These are phyloP conservation scores for Brienomyrus brachyistius DNA, from an alignment of 2,113 vertebrate species.

Conservation along the genomic window DNA sequence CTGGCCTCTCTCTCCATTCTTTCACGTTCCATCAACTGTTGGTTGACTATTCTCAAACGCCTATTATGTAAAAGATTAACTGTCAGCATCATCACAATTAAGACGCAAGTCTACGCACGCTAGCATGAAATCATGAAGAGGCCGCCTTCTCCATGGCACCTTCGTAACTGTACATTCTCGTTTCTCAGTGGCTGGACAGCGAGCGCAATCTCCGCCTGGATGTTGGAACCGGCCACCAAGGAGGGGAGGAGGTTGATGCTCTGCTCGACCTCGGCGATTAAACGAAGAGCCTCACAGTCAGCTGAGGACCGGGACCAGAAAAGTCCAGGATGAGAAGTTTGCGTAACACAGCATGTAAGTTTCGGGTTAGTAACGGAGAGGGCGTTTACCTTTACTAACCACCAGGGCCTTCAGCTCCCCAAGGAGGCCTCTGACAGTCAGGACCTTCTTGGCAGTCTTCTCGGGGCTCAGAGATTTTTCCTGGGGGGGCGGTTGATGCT, in stretches of 20 bases:
- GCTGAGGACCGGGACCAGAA: slow-evolving; percentile 27
- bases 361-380: neutral
- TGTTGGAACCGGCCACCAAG: slow-evolving; percentile 40
- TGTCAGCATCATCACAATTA: neutral
- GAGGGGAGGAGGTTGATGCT: slow-evolving; percentile 57
- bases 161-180: slow-evolving; percentile 72
- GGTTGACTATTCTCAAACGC: slow-evolving; percentile 67
- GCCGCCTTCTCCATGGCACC: slow-evolving; percentile 49
- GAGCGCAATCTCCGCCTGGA: slow-evolving; percentile 64
- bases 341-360: neutral
- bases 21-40: slow-evolving; percentile 66
- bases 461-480: slow-evolving; percentile 44
- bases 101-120: neutral
- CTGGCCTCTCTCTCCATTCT: slow-evolving; percentile 48
- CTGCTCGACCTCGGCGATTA: slow-evolving; percentile 69
- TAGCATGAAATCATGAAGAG: neutral
- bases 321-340: neutral
- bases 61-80: slow-evolving; percentile 44
- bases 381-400: slow-evolving; percentile 65
- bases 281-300: slow-evolving; percentile 65
- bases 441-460: slow-evolving; percentile 52
- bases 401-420: slow-evolving; percentile 72
- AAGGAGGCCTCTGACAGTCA: slow-evolving; percentile 64
- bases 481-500: slow-evolving; percentile 36
- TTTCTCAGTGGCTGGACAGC: slow-evolving; percentile 65